phyloP scores from a whole-genome alignment of 2,113 vertebrate genomes.

The Ciconia stormi region DNA sequence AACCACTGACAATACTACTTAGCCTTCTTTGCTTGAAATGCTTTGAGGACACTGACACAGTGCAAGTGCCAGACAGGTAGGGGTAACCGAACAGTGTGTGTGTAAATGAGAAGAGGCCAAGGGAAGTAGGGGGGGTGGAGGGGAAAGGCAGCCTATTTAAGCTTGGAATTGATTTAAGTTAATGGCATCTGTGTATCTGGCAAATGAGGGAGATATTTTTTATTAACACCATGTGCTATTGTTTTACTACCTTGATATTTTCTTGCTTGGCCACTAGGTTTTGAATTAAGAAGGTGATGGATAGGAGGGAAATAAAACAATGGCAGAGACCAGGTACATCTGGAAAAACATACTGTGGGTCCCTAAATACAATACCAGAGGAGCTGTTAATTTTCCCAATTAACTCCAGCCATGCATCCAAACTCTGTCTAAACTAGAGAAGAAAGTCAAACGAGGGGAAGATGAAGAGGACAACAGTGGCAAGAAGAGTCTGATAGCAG shows the following conservation, averaged over 20 bases:
- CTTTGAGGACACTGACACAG: not conserved
- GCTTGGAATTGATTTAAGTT: not conserved
- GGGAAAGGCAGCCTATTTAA: not conserved
- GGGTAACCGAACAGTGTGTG: accelerated
- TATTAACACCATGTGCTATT: not conserved
- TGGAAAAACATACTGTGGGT: not conserved
- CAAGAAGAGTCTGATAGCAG: not conserved
- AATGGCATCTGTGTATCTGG: not conserved
- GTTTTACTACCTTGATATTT: not conserved
- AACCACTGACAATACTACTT: accelerated
- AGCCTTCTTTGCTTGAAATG: not conserved
- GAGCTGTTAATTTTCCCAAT: not conserved
- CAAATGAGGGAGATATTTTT: not conserved
- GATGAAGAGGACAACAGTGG: not conserved
- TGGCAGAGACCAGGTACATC: not conserved
- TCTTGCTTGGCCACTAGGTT: not conserved
- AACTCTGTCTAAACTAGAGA: not conserved
- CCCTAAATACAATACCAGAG: not conserved
- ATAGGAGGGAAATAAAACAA: not conserved
- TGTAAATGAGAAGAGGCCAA: not conserved
- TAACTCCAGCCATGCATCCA: not conserved
- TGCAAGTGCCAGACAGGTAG: accelerated
- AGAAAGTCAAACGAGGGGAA: not conserved
- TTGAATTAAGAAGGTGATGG: not conserved
- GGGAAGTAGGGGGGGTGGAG: not conserved